phyloP scores from a whole-genome alignment of 1,140 invertebrate genomes.

The Scaptomyza hsui region DNA sequence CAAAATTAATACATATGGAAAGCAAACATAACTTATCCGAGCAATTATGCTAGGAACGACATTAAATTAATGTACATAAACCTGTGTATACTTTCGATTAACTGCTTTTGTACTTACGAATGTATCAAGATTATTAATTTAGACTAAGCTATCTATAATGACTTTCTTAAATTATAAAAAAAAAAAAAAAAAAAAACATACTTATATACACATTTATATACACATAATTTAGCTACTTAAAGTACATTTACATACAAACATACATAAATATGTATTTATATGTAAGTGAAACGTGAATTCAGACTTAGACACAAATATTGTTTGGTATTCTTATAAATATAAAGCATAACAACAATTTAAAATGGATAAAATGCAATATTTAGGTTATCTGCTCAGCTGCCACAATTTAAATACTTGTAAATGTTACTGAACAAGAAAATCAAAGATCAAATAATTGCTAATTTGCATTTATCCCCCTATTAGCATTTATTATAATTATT shows the following conservation, averaged over 20 bases:
- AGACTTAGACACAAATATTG: conserved; percentile 38
- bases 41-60: conserved; percentile 18
- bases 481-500: conserved; percentile 28
- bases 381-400: conserved; percentile 17
- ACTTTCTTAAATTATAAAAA: conserved; percentile 32
- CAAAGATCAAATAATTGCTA: conserved; percentile 2
- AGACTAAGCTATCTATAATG: conserved; percentile 33
- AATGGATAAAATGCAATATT: conserved; percentile 10
- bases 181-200: background rate
- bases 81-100: conserved; percentile 41
- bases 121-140: conserved; percentile 23
- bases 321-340: conserved; percentile 24
- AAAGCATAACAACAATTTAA: background rate
- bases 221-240: conserved; percentile 21
- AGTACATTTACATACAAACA: background rate
- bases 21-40: conserved; percentile 28
- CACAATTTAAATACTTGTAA: conserved; percentile 1
- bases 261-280: conserved; percentile 9
- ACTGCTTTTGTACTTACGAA: conserved; percentile 43
- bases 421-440: conserved; percentile 6
- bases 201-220: conserved; percentile 1
- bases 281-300: conserved; percentile 40
- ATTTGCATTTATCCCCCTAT: conserved; percentile 19
- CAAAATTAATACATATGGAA: conserved; percentile 18
- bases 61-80: conserved; percentile 41